These are phyloP conservation scores for Entomobrya multifasciata DNA, from an alignment of 2,888 invertebrate species.

Conservation along the genomic window DNA sequence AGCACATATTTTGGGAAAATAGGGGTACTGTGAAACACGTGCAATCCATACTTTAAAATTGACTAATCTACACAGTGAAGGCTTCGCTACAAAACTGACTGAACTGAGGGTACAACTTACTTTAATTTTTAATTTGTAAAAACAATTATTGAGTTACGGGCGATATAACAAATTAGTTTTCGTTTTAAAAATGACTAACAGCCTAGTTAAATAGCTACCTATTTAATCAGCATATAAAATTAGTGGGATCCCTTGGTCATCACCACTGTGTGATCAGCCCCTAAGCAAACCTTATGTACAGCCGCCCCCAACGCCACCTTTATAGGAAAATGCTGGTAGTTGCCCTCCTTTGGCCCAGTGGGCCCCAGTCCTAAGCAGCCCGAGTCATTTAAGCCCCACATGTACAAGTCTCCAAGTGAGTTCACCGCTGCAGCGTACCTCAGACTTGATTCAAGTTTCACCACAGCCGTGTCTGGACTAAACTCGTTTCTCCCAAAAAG, in stretches of 20 bases:
- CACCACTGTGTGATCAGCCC: conserved; percentile 92
- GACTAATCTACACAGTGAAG: no score
- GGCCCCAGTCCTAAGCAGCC: conserved; percentile 93
- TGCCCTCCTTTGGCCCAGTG: conserved; percentile 45
- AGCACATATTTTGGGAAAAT: no score
- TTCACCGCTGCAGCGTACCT: conserved; percentile 91
- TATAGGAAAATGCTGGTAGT: conserved; percentile 73
- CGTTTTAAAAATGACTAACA: background rate
- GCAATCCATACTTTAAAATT: no score
- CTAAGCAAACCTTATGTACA: conserved; percentile 88
- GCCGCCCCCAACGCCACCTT: conserved; percentile 87
- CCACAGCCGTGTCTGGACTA: conserved; percentile 86
- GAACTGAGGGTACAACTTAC: no score
- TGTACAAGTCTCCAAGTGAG: conserved; percentile 90
- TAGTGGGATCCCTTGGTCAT: conserved; percentile 84
- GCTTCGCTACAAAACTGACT: no score
- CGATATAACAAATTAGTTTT: no score
- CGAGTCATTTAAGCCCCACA: conserved; percentile 94
- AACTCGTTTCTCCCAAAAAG: conserved; percentile 94
- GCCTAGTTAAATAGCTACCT: no score
- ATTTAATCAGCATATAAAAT: no score
- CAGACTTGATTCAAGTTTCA: conserved; percentile 87
- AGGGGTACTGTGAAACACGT: no score
- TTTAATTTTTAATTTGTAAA: no score
- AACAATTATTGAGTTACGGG: no score